Evolutionary conservation across 2,888 invertebrate genomes (phyloP).

Genomic region (Dinocampus coccinellae): DNA sequence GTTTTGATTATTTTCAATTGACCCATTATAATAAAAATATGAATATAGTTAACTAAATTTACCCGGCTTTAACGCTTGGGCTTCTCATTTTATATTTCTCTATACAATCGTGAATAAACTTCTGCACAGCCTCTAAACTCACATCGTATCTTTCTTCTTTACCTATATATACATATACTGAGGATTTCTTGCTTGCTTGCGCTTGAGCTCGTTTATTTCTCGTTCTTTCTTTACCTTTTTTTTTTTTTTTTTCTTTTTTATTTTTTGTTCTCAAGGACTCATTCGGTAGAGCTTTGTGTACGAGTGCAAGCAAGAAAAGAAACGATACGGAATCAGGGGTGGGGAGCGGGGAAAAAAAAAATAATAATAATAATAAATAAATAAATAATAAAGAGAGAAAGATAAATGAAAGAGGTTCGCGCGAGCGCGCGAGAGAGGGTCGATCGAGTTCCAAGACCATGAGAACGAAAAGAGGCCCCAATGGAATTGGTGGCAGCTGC

Average conservation of each 20-base stretch:
- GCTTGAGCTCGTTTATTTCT: neutral
- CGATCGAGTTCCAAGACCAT: slow-evolving; percentile 66
- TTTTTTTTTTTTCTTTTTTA: neutral
- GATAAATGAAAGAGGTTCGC: slow-evolving; percentile 4
- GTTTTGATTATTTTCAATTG: neutral
- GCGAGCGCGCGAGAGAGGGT: slow-evolving; percentile 46
- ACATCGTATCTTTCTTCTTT: neutral
- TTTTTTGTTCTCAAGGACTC: neutral
- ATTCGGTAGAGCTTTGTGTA: neutral
- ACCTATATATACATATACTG: neutral
- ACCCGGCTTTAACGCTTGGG: neutral
- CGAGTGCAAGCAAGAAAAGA: slow-evolving; percentile 41
- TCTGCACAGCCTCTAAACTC: neutral
- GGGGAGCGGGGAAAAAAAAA: slow-evolving; percentile 6
- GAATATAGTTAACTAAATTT: too few species aligned
- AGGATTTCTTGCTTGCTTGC: neutral
- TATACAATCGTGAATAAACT: neutral
- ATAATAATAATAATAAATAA: slow-evolving; percentile 1
- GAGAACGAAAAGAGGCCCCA: slow-evolving; percentile 60
- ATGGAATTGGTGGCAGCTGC: slow-evolving; percentile 39
- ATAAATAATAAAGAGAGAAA: slow-evolving; percentile 5
- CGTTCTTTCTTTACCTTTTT: neutral
- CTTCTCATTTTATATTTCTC: neutral
- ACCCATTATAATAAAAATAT: neutral
- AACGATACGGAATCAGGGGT: slow-evolving; percentile 14